Base-by-base conservation (phyloP, 2,888 invertebrate genomes). In the Buathra laborator region DNA sequence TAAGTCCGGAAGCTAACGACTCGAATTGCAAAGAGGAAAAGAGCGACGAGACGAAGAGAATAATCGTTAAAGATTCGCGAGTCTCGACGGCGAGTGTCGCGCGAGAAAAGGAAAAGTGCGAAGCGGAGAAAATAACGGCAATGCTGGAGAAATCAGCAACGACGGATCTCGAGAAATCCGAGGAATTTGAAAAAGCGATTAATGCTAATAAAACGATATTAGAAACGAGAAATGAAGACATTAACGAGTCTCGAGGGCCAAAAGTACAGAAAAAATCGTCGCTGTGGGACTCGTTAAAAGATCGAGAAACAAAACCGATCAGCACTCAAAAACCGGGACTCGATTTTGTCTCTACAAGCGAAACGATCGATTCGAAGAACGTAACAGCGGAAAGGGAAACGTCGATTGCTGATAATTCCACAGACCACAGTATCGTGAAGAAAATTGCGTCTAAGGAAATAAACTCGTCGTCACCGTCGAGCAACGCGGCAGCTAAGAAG, bases 201-300 rank as follows among this genome's bases (percentile, higher is more conserved):
- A 53, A 4, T 5, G 12, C 32, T 10, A 12, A 12, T 6, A 71
- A 53, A 14, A 37, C 5, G 10, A 51, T 7, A 4, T 1, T 4
- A 14, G 53, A 51, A 16, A 16, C 59, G 12, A 16, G 48, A 9
- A 62, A 37, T 10, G 68, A 71, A 37, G 44, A 51, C 10, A 12
- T 24, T 32, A 62, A 80, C 24, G 5, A n/a, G 4, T 59, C 75
- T 46, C 32, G 37, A 14, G 59, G 71, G 7, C 3, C 37, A 10
- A 76, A 16, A 10, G 66, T 62, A 37, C 12, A 68, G 24, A 76
- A 44, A n/a, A 62, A 72, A 24, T 77, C 72, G 70, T 81, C 86
- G 12, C 71, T 86, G 6, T 86, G 86, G 86, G 85, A 77, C 10
- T 81, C 81, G 14, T 59, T 88, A 70, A 87, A 86, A 6, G 88